phyloP scores from a whole-genome alignment of 2,113 vertebrate genomes.

The Dasyprocta punctata region DNA sequence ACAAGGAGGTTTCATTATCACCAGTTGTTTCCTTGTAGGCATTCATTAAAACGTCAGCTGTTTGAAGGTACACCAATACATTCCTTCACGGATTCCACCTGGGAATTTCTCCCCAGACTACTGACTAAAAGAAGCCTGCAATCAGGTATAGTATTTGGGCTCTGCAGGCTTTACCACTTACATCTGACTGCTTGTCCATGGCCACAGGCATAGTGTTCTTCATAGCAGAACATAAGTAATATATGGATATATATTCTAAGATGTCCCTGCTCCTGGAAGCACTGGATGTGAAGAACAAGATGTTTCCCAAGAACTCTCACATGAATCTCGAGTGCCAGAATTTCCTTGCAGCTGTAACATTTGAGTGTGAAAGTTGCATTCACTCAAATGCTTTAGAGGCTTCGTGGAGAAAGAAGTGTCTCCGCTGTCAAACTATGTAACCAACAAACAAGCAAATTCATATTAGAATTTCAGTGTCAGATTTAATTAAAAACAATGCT shows the following conservation, averaged over 20 bases:
- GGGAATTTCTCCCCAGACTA: conserved; percentile 77
- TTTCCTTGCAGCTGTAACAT: conserved; percentile 23
- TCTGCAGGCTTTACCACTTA: background rate
- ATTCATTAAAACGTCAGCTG: conserved; percentile 84
- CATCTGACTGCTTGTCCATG: background rate
- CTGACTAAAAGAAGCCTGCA: background rate
- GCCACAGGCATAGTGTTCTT: background rate
- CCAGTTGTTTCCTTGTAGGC: conserved; percentile 78
- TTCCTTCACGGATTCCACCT: conserved; percentile 69
- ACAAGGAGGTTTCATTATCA: conserved; percentile 82
- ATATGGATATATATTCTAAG: background rate
- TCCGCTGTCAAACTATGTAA: conserved; percentile 11
- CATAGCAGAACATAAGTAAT: background rate
- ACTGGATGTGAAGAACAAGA: background rate
- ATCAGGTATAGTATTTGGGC: background rate
- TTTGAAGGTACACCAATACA: conserved; percentile 77
- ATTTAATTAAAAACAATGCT: background rate
- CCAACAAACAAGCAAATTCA: conserved; percentile 56
- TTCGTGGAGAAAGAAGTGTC: background rate
- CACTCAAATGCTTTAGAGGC: conserved; percentile 51
- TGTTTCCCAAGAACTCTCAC: background rate
- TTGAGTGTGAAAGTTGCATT: conserved; percentile 28
- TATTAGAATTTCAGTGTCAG: conserved; percentile 52
- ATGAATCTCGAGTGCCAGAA: conserved; percentile 38
- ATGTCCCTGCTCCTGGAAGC: background rate